These are phyloP conservation scores for Cotesia vestalis DNA, from an alignment of 1,140 invertebrate species.

Conservation along the genomic window DNA sequence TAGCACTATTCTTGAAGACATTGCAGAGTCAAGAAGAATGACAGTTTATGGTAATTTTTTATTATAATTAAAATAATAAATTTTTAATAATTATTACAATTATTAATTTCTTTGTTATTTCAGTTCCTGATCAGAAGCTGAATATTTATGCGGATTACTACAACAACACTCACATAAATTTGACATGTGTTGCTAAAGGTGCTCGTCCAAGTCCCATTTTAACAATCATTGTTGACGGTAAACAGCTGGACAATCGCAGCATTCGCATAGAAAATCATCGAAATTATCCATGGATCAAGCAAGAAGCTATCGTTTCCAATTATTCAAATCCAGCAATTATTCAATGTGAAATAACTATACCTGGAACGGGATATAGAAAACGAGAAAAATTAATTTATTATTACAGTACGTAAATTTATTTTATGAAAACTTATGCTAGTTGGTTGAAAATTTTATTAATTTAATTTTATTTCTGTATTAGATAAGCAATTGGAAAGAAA, in stretches of 20 bases:
- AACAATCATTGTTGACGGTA: constrained; percentile 41
- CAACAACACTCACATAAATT: constrained; percentile 47
- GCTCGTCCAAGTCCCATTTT: constrained; percentile 47
- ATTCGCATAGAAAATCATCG: constrained; percentile 20
- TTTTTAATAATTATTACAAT: constrained; percentile 15
- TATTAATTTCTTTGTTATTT: constrained; percentile 24
- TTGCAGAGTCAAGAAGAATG: constrained; percentile 75
- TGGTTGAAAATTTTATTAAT: not conserved
- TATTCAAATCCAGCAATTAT: constrained; percentile 39
- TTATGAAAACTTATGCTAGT: not conserved
- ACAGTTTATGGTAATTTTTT: constrained; percentile 71
- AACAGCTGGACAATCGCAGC: constrained; percentile 24
- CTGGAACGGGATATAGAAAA: constrained; percentile 46
- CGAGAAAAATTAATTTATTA: constrained; percentile 46
- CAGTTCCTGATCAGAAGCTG: constrained; percentile 47
- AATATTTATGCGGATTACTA: constrained; percentile 39
- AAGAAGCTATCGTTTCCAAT: constrained; percentile 31
- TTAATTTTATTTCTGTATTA: too few relatives aligned
- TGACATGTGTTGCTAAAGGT: constrained; percentile 47
- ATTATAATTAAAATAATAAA: constrained; percentile 28
- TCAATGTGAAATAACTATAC: constrained; percentile 50
- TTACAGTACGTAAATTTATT: constrained; percentile 34
- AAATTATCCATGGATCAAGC: constrained; percentile 22
- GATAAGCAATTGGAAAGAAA: too few relatives aligned
- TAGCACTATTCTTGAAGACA: constrained; percentile 74